These are phyloP conservation scores for Clarias pachynema DNA, from an alignment of 2,797 vertebrate species.

Conservation along the genomic window DNA sequence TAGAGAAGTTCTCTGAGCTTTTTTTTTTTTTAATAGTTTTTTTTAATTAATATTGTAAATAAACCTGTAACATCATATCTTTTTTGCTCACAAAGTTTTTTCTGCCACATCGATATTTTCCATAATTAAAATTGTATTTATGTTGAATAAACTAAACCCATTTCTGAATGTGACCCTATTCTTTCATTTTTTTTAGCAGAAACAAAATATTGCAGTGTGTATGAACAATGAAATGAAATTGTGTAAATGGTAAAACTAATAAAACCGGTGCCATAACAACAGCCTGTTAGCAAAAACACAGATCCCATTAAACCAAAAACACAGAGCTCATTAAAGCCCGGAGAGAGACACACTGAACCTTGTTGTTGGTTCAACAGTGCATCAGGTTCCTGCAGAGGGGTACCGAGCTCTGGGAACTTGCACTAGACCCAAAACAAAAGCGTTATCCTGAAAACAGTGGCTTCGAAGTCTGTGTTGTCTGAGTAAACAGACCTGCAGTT, in stretches of 20 bases:
- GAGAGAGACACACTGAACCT: not conserved
- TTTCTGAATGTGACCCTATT: not conserved
- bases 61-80: not conserved
- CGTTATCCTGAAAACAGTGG: constrained; percentile 37
- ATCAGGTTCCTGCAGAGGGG: constrained; percentile 24
- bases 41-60: not conserved
- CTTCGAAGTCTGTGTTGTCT: constrained; percentile 11
- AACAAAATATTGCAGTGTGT: not conserved
- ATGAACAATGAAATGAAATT: not conserved
- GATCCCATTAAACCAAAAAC: constrained; percentile 14
- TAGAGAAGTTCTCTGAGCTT: not conserved
- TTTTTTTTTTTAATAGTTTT: no score
- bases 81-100: not conserved
- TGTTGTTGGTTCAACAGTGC: constrained; percentile 43
- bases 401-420: constrained; percentile 31
- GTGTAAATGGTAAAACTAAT: constrained; percentile 5
- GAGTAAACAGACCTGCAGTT: constrained; percentile 24
- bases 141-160: not conserved
- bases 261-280: constrained; percentile 14
- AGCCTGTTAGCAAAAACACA: constrained; percentile 8
- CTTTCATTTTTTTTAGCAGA: not conserved
- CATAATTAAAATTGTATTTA: not conserved
- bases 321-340: not conserved
- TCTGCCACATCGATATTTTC: not conserved
- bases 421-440: constrained; percentile 35